Evolutionary conservation across 2,888 invertebrate species (phyloP).

Genomic region (Nipponacmea schrenckii): DNA sequence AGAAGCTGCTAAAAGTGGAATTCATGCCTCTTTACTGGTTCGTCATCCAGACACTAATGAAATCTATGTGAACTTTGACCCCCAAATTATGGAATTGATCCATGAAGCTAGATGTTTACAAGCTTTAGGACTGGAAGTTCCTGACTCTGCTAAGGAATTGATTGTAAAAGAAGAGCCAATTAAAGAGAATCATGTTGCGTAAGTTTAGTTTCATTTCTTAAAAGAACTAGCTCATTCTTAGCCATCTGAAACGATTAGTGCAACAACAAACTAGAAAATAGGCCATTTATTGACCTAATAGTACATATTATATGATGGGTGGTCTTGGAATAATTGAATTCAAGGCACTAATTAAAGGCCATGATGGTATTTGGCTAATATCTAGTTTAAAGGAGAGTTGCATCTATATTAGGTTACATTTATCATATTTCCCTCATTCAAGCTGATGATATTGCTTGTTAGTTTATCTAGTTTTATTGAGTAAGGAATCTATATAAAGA

Average conservation of each 20-base stretch:
- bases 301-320: background rate
- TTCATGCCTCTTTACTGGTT: slow-evolving; percentile 72
- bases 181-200: slow-evolving; percentile 58
- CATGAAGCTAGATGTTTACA: slow-evolving; percentile 67
- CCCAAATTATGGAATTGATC: slow-evolving; percentile 66
- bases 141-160: slow-evolving; percentile 63
- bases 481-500: background rate
- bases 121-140: slow-evolving; percentile 66
- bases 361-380: no score
- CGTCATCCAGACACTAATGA: slow-evolving; percentile 67
- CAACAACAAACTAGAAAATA: background rate
- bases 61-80: slow-evolving; percentile 68
- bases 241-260: no score
- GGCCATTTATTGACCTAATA: background rate
- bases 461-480: no score
- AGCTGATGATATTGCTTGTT: no score
- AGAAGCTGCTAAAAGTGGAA: slow-evolving; percentile 62
- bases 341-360: no score
- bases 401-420: no score
- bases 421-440: no score
- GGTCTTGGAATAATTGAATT: background rate
- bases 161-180: slow-evolving; percentile 63
- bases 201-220: slow-evolving; percentile 37
- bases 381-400: no score
- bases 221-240: no score